Evolutionary conservation across 2,888 invertebrate genomes (phyloP), one percentile per base, ranked within the genome.

Genomic region (Galerucella nymphaeae): DNA sequence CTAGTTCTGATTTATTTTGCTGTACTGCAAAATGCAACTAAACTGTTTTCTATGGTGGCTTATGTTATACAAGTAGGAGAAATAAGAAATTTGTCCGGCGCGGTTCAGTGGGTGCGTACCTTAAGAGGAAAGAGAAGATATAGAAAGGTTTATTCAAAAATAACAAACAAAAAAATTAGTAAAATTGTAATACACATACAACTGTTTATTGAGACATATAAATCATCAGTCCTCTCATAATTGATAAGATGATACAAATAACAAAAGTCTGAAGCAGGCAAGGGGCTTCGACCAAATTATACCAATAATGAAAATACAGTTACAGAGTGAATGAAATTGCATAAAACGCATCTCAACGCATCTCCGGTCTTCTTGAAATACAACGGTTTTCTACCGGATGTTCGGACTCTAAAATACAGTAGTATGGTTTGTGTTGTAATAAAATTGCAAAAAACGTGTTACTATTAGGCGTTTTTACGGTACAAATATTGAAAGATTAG

Each of bases 151-250:
- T 59, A 30, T 13, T 20, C n/a, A 58, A 42, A 68, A 42, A 68
- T 66, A 74, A 76, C 77, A 76, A 76, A 76, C 58, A n/a, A 41
- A 53, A 45, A 20, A 72, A 58, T 66, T 57, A 73, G 86, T 83
- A 83, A 85, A 85, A 86, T 86, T 80, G 85, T 89, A 89, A 89
- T 89, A 89, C 89, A 89, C 89, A 89, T 89, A 90, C 89, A 90
- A 90, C 89, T 89, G 89, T 89, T 90, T 89, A 90, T 90, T 89
- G 89, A 89, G 89, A 89, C 89, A 89, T 89, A 88, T 85, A 86
- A 85, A 87, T 86, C 86, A 86, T 86, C 87, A 87, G 86, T 87
- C 86, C 85, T 86, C 83, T 84, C 81, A 81, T 82, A 81, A 83
- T 81, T 77, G 81, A 82, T 82, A 82, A 16, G 81, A 82, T 79